Conservation (phyloP, 2,797 vertebrate species). For the Bovichtus variegatus region DNA sequence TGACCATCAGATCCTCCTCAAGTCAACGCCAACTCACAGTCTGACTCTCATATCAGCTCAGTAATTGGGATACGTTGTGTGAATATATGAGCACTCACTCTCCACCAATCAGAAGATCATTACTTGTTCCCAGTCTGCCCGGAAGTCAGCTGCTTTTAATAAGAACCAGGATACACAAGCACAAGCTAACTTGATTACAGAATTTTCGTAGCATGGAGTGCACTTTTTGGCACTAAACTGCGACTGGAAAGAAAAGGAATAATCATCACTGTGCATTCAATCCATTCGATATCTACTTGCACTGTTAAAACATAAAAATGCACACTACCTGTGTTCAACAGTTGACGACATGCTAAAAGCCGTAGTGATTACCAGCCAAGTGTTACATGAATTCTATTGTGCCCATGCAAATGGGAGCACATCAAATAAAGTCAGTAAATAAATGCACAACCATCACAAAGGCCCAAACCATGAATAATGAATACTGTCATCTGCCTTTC, state of each 20-base stretch:
- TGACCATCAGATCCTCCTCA: conserved; percentile 24
- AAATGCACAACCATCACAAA: conserved; percentile 66
- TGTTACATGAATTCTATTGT: conserved; percentile 29
- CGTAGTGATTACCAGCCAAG: conserved; percentile 33
- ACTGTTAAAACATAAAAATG: neutral
- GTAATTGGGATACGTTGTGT: conserved; percentile 15
- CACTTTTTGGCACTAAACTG: conserved; percentile 16
- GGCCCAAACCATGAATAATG: conserved; percentile 76
- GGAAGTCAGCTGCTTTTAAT: conserved; percentile 34
- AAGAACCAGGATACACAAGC: conserved; percentile 22
- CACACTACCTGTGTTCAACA: neutral
- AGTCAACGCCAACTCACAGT: conserved; percentile 19
- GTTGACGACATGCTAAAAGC: conserved; percentile 19
- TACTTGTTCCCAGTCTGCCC: conserved; percentile 29
- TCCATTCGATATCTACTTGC: neutral
- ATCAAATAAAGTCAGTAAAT: conserved; percentile 71
- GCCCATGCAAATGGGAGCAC: conserved; percentile 35
- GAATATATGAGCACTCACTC: neutral
- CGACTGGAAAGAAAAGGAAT: neutral
- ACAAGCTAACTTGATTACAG: conserved; percentile 3
- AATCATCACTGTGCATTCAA: neutral
- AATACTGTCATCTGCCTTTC: conserved; percentile 72
- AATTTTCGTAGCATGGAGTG: neutral
- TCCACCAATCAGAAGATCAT: conserved; percentile 22
- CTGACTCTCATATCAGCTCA: conserved; percentile 11